Evolutionary conservation across 1,140 invertebrate species (phyloP).

Genomic region (Nymphalis io): DNA sequence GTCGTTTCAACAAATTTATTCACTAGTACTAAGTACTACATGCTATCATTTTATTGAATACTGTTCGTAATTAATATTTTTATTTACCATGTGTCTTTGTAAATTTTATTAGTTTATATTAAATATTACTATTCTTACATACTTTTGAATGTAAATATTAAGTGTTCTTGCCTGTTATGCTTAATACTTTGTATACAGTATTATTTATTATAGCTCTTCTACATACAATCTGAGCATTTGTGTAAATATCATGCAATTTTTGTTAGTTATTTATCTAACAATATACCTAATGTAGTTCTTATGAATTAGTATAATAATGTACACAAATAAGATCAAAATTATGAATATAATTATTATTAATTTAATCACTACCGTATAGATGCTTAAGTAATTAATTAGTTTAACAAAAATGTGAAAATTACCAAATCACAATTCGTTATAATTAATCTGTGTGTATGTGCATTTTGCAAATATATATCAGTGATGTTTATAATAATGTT

Average conservation of each 20-base stretch:
- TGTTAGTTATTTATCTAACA: slow-evolving; percentile 18
- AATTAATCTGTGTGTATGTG: slow-evolving; percentile 38
- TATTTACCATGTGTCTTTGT: slow-evolving; percentile 2
- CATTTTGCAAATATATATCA: slow-evolving; percentile 40
- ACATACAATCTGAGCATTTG: slow-evolving; percentile 24
- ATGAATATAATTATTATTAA: slow-evolving; percentile 16
- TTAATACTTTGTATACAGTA: slow-evolving; percentile 48
- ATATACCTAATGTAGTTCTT: slow-evolving; percentile 19
- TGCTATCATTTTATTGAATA: neutral
- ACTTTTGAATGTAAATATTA: slow-evolving; percentile 31
- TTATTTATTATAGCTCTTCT: slow-evolving; percentile 42
- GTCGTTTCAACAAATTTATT: slow-evolving; percentile 11
- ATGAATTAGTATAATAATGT: slow-evolving; percentile 6
- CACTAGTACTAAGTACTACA: neutral
- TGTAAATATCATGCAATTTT: slow-evolving; percentile 42
- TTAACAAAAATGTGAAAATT: slow-evolving; percentile 54
- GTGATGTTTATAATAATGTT: slow-evolving; percentile 57
- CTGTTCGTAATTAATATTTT: neutral
- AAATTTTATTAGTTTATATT: slow-evolving; percentile 2
- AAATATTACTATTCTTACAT: slow-evolving; percentile 13
- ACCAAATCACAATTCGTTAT: slow-evolving; percentile 66
- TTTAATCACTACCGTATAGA: slow-evolving; percentile 26
- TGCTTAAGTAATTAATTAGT: slow-evolving; percentile 9
- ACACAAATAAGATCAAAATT: slow-evolving; percentile 26
- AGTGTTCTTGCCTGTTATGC: slow-evolving; percentile 45